These are phyloP conservation scores for Drosophila conformis DNA, from an alignment of 2,888 invertebrate species.

Conservation along the genomic window DNA sequence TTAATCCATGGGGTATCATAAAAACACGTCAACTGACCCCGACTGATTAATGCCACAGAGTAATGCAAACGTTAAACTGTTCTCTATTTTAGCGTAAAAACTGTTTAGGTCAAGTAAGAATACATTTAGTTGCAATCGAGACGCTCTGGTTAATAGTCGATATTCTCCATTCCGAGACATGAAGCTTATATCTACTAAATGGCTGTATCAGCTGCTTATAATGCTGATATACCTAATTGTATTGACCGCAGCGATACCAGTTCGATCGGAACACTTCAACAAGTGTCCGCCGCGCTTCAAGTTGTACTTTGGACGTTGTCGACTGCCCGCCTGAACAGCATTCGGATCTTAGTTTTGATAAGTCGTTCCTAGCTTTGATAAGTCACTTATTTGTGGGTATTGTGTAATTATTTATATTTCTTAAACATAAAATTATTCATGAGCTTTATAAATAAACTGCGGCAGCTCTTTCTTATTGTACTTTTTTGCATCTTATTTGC, in stretches of 20 bases:
- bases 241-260: slow-evolving; percentile 12
- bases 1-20: slow-evolving; percentile 31
- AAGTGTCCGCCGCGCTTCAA: slow-evolving; percentile 41
- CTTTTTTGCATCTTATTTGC: background rate
- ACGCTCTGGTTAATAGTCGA: slow-evolving; percentile 8
- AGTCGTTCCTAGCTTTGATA: background rate
- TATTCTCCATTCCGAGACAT: slow-evolving; percentile 10
- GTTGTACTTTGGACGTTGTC: slow-evolving; percentile 57
- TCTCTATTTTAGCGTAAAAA: slow-evolving; percentile 22
- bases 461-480: background rate
- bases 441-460: background rate
- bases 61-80: background rate
- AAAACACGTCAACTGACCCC: slow-evolving; percentile 15
- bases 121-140: slow-evolving; percentile 37
- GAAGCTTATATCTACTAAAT: slow-evolving; percentile 24
- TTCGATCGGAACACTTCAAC: background rate
- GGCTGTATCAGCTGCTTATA: slow-evolving; percentile 27
- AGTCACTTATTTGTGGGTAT: slow-evolving; percentile 1
- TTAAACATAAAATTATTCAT: background rate
- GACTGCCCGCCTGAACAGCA: slow-evolving; percentile 40
- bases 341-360: background rate
- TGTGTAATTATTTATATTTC: background rate
- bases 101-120: slow-evolving; percentile 2
- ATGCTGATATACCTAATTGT: slow-evolving; percentile 26
- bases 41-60: slow-evolving; percentile 19